phyloP scores from a whole-genome alignment of 2,888 invertebrate genomes.

The Caenorhabditis uteleia region DNA sequence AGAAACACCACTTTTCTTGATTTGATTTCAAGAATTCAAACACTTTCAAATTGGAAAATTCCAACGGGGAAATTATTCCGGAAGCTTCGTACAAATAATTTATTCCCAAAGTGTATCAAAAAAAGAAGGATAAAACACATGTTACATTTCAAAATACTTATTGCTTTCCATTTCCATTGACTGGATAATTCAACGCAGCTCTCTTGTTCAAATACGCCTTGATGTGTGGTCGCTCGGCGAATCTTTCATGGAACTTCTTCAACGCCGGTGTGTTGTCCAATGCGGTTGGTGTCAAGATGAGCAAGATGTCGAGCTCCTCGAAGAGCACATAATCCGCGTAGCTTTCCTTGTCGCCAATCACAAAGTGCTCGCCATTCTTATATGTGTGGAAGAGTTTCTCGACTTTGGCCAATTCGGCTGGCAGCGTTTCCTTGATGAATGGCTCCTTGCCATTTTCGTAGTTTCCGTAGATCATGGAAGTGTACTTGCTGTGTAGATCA shows the following conservation, averaged over 20 bases:
- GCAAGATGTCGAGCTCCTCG: slow-evolving; percentile 59
- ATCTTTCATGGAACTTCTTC: slow-evolving; percentile 55
- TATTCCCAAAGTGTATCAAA: no score
- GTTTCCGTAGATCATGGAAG: slow-evolving; percentile 47
- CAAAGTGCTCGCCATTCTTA: slow-evolving; percentile 50
- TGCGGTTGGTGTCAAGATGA: slow-evolving; percentile 41
- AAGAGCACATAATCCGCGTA: slow-evolving; percentile 61
- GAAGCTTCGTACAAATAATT: no score
- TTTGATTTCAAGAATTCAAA: no score
- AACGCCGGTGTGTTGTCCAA: slow-evolving; percentile 54
- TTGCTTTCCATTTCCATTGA: slow-evolving; percentile 55
- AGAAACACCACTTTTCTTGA: no score
- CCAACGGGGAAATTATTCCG: no score
- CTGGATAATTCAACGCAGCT: slow-evolving; percentile 33
- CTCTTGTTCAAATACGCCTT: slow-evolving; percentile 48
- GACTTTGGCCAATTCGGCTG: slow-evolving; percentile 40
- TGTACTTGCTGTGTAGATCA: slow-evolving; percentile 55
- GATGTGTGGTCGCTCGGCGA: slow-evolving; percentile 44
- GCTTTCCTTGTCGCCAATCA: slow-evolving; percentile 50
- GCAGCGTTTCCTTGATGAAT: slow-evolving; percentile 45
- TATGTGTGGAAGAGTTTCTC: slow-evolving; percentile 53
- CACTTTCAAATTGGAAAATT: no score
- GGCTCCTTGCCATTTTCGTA: slow-evolving; percentile 47
- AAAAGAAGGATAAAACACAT: no score
- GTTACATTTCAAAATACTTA: no score